Conservation (phyloP, 2,888 invertebrate species). For the Lasioglossum oenotherae region DNA sequence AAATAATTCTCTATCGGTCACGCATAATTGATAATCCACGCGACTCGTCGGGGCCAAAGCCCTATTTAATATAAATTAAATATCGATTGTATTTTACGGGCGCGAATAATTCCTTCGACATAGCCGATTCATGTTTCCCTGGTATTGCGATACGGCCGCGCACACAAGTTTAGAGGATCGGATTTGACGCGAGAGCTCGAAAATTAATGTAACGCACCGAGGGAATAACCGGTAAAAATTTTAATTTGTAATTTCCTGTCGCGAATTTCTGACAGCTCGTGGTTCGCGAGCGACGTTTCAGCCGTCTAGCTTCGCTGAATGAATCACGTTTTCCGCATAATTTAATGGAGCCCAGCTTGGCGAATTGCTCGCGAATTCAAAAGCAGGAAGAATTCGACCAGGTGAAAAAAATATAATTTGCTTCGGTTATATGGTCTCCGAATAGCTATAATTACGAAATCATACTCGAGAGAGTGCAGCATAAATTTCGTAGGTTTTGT, state of each 20-base stretch:
- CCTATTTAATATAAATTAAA: background rate
- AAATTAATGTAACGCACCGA: background rate
- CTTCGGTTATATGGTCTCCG: too few species aligned
- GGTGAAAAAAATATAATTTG: background rate
- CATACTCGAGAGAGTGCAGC: too few species aligned
- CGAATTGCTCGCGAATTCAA: background rate
- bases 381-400: background rate
- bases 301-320: background rate
- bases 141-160: background rate
- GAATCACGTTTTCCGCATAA: background rate
- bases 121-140: background rate
- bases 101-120: conserved; percentile 4
- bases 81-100: background rate
- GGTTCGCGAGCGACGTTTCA: background rate
- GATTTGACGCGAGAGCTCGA: background rate
- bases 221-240: conserved; percentile 6
- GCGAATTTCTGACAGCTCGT: background rate
- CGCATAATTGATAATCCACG: background rate
- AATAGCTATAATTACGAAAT: too few species aligned
- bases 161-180: background rate
- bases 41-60: background rate
- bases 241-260: background rate
- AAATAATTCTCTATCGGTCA: background rate
- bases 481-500: too few species aligned
- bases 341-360: background rate